Evolutionary conservation across 2,797 vertebrate genomes (phyloP), one percentile per base, ranked within the genome.

Genomic region (Takifugu rubripes): DNA sequence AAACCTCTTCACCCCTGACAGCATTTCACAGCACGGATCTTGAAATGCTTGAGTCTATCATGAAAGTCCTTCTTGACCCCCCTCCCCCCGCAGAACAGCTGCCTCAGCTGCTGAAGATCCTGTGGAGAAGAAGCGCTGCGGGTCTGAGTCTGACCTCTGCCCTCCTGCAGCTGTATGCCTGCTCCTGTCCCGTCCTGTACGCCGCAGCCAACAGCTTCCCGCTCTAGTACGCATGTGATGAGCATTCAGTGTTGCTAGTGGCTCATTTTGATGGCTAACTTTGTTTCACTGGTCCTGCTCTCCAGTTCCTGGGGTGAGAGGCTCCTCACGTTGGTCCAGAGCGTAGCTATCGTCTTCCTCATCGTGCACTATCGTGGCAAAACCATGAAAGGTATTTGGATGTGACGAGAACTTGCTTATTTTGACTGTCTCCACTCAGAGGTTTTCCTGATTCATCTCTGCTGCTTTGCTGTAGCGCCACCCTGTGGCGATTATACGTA

Each of bases 281-380:
- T 42, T 61, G 17, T 52, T 50, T 21, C 46, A 5, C 3, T 6
- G 50, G 3, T 50, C 3, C 21, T 45, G 24, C 36, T 65, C 15
- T 16, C 6, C 88, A 96, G 94, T 65, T 90, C 94, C 51, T 96
- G 93, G 93, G 91, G 84, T 14, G 95, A 96, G 54, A 92, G 90
- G 45, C 77, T 95, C 56, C 89, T 95, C 78, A 70, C 82, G 3
- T 61, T 90, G 76, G 49, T 87, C 25, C 93, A 94, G 83, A 90
- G 89, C 0, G 59, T 90, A 26, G 54, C 81, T 0, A 88, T 95
- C 6, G 52, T 84, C 45, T 93, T 93, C 77, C 89, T 96, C 52
- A 82, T 93, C 59, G 87, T 92, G 53, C 83, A 88, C 77, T 91
- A 92, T 68, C 81, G 73, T 40, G 79, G 90, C 17, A 68, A 89